phyloP scores from a whole-genome alignment of 2,113 vertebrate species.

The Corythornis vintsioides region DNA sequence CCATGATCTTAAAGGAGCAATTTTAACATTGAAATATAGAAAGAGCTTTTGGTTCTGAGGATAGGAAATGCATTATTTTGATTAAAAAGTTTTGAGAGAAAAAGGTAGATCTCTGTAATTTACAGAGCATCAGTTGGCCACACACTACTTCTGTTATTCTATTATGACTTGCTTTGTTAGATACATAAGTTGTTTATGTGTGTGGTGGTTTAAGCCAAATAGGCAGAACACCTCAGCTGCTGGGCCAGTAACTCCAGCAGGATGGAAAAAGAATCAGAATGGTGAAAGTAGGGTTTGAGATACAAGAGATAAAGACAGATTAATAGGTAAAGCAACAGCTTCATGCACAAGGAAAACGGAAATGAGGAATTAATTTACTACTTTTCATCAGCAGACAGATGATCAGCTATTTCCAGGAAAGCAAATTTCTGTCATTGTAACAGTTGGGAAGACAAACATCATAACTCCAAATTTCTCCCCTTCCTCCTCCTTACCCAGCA shows the following conservation, averaged over 20 bases:
- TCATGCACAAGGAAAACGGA: neutral
- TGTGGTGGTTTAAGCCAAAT: neutral
- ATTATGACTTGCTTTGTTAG: neutral
- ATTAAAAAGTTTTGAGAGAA: neutral
- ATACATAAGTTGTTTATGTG: neutral
- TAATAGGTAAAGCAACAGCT: neutral
- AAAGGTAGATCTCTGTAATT: neutral
- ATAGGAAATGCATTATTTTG: neutral
- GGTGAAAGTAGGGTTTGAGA: neutral
- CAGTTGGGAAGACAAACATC: neutral
- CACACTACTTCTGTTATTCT: neutral
- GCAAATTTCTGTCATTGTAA: neutral
- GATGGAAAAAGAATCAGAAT: neutral
- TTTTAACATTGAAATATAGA: neutral
- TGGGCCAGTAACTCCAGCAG: neutral
- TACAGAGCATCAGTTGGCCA: neutral
- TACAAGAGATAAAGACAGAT: neutral
- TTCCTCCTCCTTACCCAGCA: neutral
- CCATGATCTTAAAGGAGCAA: no score
- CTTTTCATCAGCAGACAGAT: neutral
- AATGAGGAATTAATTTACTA: neutral
- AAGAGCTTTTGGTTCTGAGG: neutral
- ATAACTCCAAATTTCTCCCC: accelerated
- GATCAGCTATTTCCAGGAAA: neutral
- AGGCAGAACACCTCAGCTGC: neutral